Evolutionary conservation across 2,888 invertebrate genomes (phyloP), one percentile per base, ranked within the genome.

Genomic region (Zhuqinia jingwanae): DNA sequence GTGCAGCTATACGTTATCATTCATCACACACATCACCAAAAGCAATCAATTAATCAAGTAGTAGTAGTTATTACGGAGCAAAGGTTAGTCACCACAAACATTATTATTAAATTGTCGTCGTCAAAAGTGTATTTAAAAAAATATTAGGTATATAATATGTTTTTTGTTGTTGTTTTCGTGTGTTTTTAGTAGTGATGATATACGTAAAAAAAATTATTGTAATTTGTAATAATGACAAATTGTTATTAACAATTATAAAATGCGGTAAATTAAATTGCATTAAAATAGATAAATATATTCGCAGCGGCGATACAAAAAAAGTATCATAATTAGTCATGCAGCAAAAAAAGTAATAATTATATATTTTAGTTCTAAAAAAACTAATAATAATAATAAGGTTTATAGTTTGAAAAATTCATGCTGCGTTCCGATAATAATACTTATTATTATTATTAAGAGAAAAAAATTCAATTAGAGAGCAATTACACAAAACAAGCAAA

Each of bases 1-100:
- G 89, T 53, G 88, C 87, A 85, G 89, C 91, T 91, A 89, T 30
- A 73, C n/a, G 77, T 25, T 53, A 17, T 25, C 36, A 25, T 36
- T 76, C n/a, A 36, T 53, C 15, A 58, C 8, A 6, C 8, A 6
- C 8, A 6, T 70, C 15, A 36, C 25, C 36, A 65, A 6, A 65
- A 65, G 63, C 63, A 65, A 65, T 70, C 45, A 25, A 25, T 70
- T 56, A 56, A 42, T 68, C 6, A 42, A 15, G 3, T 3, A 68
- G 2, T 20, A 45, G 17, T 45, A 70, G 22, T 70, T 70, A 27
- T 63, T 10, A 13, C 6, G 5, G 17, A 8, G 5, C 45, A 45
- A n/a, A n/a, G n/a, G n/a, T n/a, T n/a, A n/a, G n/a, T n/a, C n/a
- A n/a, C n/a, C n/a, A n/a, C n/a, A n/a, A n/a, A n/a, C n/a, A n/a